Evolutionary conservation across 2,113 vertebrate species (phyloP), one percentile per base, ranked within the genome.

Genomic region (Onychorhynchus coronatus): DNA sequence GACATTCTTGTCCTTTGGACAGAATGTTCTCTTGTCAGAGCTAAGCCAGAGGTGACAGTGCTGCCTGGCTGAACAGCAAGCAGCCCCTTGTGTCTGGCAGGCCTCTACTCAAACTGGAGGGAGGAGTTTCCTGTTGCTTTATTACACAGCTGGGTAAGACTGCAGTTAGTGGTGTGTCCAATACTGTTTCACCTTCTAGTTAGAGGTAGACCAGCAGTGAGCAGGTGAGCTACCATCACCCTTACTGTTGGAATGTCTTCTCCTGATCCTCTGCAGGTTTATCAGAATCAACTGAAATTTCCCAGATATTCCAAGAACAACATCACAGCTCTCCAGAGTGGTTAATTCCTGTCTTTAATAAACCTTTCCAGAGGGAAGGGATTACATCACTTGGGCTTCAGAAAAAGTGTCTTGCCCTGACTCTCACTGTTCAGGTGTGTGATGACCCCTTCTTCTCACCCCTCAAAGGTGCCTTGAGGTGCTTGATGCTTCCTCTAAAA

Each of bases 301-400:
- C 41, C 31, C 35, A 17, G n/a, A 7, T 71, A 46, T n/a, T 80
- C 68, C 42, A 89, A 92, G 61, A 56, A 55, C 55, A 87, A 20
- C 50, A 42, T 30, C 1, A 0, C 33, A 55, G 42, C 42, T 87
- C 35, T 71, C 56, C 0, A 1, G 41, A 53, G 47, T 17, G 11
- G 59, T 85, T 87, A 81, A 74, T 46, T 87, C 39, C 27, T 58
- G 20, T 55, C 41, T 84, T 87, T 81, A 80, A 72, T 68, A 73
- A 84, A 42, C 21, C 14, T 75, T 91, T 92, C 46, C 55, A 74
- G 46, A 81, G 81, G 68, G 55, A 55, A 84, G 33, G 21, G 37
- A 50, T 84, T 71, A 11, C 33, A 27, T 93, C 39, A 55, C 0
- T 39, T 25, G 11, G 25, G 16, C 46, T 94, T 93, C 76, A 92